Base-by-base conservation (phyloP, 2,888 invertebrate genomes). In the Axea sp. region DNA sequence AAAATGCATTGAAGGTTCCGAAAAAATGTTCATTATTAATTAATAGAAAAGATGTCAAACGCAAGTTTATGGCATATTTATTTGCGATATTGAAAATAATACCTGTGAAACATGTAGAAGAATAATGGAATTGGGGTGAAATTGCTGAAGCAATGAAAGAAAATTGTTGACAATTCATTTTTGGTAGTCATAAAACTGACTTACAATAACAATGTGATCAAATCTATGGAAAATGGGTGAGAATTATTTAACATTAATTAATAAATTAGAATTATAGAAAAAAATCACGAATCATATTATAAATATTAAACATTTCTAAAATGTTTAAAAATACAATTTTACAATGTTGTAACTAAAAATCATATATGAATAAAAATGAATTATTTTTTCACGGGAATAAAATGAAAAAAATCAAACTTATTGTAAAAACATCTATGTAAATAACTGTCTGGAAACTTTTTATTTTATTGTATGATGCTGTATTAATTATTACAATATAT, bases 31-130 rank as follows among this genome's bases (percentile, higher is more conserved):
- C 31, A 37, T 1, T 6, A 60, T 26, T 22, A 71, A 53, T 12
- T 0, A 65, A 73, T 30, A 75, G 76, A 19, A 84, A 83, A 69
- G 81, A 82, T 74, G 88, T 90, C 0, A 91, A 90, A 81, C 91
- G 91, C 77, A 91, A 91, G 81, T 92, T 91, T 81, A 85, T 91
- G 55, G 86, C 86, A 22, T 86, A 89, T 39, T 81, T 92, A 9
- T 90, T 90, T 77, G 90, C 89, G 73, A 81, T 92, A 45, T 86
- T 93, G 22, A 89, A 89, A 33, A 80, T 83, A 0, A 72, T 88
- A 12, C 76, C 84, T 64, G 65, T 78, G 1, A 81, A 81, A 43
- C 86, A 89, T 49, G 69, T 80, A 26, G 73, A 81, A 9, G 65
- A 82, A 49, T 82, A 79, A 7, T 87, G 87, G 85, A 78, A 60